Conservation (phyloP, 2,797 vertebrate genomes). For the Mycteria americana region DNA sequence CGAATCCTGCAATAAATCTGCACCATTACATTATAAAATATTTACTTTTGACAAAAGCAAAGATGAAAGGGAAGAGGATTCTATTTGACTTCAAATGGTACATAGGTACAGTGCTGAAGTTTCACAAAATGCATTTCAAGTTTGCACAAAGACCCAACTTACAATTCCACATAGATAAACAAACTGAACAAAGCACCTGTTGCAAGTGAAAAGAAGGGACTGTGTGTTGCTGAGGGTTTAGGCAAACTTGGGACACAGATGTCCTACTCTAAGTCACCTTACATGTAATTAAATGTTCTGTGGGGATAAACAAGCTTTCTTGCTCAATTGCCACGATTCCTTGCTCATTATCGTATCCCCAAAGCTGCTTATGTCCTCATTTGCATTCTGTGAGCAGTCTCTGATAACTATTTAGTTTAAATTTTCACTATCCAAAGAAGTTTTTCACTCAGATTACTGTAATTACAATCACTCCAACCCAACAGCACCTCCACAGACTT, state of each 20-base stretch:
- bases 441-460: not conserved
- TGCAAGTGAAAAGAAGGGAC: not conserved
- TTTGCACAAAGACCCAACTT: not conserved
- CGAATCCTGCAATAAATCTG: not conserved
- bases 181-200: not conserved
- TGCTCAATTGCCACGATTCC: not conserved
- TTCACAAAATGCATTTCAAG: not conserved
- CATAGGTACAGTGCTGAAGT: not conserved
- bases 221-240: not conserved
- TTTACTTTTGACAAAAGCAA: not conserved
- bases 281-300: not conserved
- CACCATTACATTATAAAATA: not conserved
- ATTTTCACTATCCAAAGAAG: not conserved
- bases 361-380: not conserved
- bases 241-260: not conserved
- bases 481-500: not conserved
- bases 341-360: not conserved
- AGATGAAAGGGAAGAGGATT: not conserved
- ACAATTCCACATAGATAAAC: not conserved
- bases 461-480: not conserved
- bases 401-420: not conserved
- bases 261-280: not conserved
- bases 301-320: not conserved
- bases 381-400: not conserved
- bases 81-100: not conserved